Percentiles rank a stretch among this genome's conserved stretches.
Conservation (phyloP, 2,888 invertebrate species). For the Busseola fusca region DNA sequence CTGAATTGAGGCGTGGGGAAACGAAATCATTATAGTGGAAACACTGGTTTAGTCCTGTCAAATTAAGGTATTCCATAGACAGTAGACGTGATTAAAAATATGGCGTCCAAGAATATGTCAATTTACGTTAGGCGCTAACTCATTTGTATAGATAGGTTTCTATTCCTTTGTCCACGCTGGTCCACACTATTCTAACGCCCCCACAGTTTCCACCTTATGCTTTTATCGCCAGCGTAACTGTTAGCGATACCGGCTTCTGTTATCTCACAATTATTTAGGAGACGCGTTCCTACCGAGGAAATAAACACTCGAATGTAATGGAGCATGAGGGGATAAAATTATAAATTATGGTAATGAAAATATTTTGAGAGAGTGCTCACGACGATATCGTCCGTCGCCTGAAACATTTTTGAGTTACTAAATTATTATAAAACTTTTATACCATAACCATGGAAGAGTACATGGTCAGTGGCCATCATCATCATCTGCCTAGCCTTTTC, state of each 20-base stretch:
- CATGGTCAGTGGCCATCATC: too few species aligned
- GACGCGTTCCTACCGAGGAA: constrained; percentile 76
- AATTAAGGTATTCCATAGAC: too few species aligned
- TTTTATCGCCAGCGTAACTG: constrained; percentile 84
- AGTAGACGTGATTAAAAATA: too few species aligned
- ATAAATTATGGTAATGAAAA: constrained; percentile 65
- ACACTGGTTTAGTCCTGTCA: too few species aligned
- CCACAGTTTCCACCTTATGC: constrained; percentile 79
- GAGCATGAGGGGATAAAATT: constrained; percentile 58
- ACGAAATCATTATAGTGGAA: too few species aligned
- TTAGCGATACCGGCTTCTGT: constrained; percentile 77
- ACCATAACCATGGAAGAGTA: too few species aligned
- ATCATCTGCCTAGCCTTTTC: too few species aligned
- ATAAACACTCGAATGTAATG: constrained; percentile 69
- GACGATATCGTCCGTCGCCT: constrained; percentile 18
- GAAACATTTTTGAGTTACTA: background rate
- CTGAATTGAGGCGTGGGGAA: too few species aligned
- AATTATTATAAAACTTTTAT: too few species aligned
- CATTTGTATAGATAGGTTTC: background rate
- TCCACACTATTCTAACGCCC: constrained; percentile 61
- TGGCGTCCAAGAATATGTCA: too few species aligned
- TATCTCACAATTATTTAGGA: constrained; percentile 85
- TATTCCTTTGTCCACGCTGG: background rate
- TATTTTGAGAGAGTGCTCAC: constrained; percentile 33
- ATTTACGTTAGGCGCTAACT: too few species aligned